Base-by-base conservation (phyloP, 1,140 invertebrate species). In the Heliconius himera region DNA sequence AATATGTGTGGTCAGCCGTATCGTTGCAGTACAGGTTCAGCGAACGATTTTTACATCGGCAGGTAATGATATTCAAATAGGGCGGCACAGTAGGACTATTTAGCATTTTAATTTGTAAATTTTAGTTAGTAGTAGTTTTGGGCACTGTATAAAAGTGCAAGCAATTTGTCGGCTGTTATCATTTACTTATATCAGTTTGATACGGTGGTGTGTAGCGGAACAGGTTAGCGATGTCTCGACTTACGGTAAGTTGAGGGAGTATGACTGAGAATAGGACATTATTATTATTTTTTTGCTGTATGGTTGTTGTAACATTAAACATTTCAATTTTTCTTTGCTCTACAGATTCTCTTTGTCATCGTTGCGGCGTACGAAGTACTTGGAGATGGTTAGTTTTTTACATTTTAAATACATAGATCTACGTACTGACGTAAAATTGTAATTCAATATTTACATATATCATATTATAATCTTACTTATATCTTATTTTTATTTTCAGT, bases 11-110 rank as follows among this genome's bases (percentile, higher is more conserved):
- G 80, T 81, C 77, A 83, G 73, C 81, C 82, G 79, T 82, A 76
- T 76, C 82, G 73, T 83, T 85, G 84, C 84, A 80, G 51, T 77
- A 46, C 81, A 77, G 75, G 84, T 85, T 79, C 76, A 75, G 46
- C 79, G 70, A 83, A 83, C 73, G 85, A 83, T 91, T 91, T 90
- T 91, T 93, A 85, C 82, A 81, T 60, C 78, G 85, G 78, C 84
- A 83, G 81, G 80, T 94, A 93, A 93, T 93, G 81, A 88, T 92
- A 94, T 94, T 94, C 90, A 91, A 93, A 92, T 91, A 85, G 89
- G 87, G 81, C 91, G 88, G 89, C 88, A 83, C 85, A 83, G 84
- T 81, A 70, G 80, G 81, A 78, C 82, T 86, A 82, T 84, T 91
- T 92, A 92, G 88, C 84, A 92, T 93, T 93, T 89, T 90, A 94